A percentile compares a stretch with the other conserved stretches of the same genome.
These are phyloP conservation scores for Thyatira batis DNA, from an alignment of 2,888 invertebrate genomes.

Conservation along the genomic window DNA sequence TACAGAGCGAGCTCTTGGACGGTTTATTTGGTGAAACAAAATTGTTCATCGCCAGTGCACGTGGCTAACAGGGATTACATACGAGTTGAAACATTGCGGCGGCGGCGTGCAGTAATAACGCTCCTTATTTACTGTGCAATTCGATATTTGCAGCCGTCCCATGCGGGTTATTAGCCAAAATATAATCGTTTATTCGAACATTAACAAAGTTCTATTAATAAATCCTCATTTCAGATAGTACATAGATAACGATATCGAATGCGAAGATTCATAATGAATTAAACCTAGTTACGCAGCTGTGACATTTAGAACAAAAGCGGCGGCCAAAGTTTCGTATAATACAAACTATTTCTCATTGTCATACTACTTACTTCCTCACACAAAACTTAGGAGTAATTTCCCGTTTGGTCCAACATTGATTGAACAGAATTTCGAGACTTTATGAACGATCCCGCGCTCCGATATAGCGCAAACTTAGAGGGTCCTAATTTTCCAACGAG, in stretches of 20 bases:
- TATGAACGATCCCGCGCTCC: constrained; percentile 9
- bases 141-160: constrained; percentile 12
- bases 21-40: constrained; percentile 36
- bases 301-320: background rate
- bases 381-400: constrained; percentile 3
- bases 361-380: background rate
- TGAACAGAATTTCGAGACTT: background rate
- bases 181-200: constrained; percentile 11
- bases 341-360: background rate
- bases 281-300: background rate
- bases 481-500: constrained; percentile 50
- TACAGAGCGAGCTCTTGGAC: constrained; percentile 19
- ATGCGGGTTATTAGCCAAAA: constrained; percentile 10
- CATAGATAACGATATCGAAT: background rate
- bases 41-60: constrained; percentile 26
- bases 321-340: background rate
- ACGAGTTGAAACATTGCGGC: constrained; percentile 39
- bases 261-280: background rate
- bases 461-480: constrained; percentile 27
- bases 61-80: constrained; percentile 32
- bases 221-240: constrained; percentile 11
- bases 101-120: constrained; percentile 18
- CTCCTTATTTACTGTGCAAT: constrained; percentile 23
- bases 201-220: constrained; percentile 19
- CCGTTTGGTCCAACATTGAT: constrained; percentile 4